Evolutionary conservation across 2,113 vertebrate species (phyloP).

Genomic region (Sander lucioperca): DNA sequence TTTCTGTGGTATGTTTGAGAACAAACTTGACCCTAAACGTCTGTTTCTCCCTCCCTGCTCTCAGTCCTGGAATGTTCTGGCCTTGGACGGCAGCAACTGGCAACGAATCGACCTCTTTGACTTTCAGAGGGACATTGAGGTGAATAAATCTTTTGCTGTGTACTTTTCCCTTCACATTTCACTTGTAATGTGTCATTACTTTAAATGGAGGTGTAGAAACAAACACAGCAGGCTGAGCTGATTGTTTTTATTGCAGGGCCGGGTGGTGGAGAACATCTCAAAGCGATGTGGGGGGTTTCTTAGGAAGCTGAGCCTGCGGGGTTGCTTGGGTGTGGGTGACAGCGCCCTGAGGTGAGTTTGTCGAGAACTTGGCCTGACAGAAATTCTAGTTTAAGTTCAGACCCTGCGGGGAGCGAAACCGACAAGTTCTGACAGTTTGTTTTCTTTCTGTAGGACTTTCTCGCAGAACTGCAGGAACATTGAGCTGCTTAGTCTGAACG

Average conservation of each 20-base stretch:
- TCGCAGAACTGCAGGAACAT: slow-evolving; percentile 99
- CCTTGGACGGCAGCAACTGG: slow-evolving; percentile 99
- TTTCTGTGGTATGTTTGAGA: neutral
- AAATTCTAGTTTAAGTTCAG: neutral
- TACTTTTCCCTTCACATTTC: neutral
- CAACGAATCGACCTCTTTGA: slow-evolving; percentile 98
- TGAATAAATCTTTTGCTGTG: slow-evolving; percentile 63
- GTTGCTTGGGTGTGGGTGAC: slow-evolving; percentile 96
- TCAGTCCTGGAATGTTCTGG: slow-evolving; percentile 98
- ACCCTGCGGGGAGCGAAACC: neutral
- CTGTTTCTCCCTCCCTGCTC: slow-evolving; percentile 28
- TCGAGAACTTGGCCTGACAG: neutral
- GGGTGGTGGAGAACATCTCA: slow-evolving; percentile 99
- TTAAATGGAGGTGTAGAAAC: neutral
- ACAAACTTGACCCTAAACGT: slow-evolving; percentile 28
- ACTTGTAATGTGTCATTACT: neutral
- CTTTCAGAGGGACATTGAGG: slow-evolving; percentile 99
- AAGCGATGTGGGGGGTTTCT: slow-evolving; percentile 98
- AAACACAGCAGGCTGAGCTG: neutral
- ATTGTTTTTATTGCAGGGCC: slow-evolving; percentile 85
- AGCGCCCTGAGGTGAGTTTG: slow-evolving; percentile 91
- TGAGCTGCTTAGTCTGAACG: slow-evolving; percentile 95
- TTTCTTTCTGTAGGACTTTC: slow-evolving; percentile 89
- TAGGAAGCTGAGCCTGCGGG: slow-evolving; percentile 93
- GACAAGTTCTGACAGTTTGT: neutral